Evolutionary conservation across 2,888 invertebrate species (phyloP), one percentile per base, ranked within the genome.

Genomic region (Buathra laborator): DNA sequence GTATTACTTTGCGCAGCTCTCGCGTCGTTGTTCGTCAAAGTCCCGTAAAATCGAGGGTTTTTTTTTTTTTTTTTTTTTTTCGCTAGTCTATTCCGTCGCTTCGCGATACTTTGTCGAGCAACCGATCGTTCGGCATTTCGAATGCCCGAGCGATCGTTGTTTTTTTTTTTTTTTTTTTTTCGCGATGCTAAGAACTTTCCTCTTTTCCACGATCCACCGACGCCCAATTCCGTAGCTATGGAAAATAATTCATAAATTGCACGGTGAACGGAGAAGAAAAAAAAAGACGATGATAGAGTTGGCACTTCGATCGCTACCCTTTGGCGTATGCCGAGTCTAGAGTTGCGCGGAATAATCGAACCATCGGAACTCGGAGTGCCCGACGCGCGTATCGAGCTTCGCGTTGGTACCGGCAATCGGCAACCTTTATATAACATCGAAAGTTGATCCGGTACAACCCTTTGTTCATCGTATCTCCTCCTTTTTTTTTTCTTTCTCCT

Each of bases 381-480:
- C 70, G 24, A 37, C 68, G 10, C 53, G 6, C n/a, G n/a, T 51
- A 24, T 24, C 24, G 24, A 24, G 24, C 6, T 51, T 6, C 24
- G 19, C 4, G 78, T 64, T 68, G 67, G 53, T 74, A 74, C 68
- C 24, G 46, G 68, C 64, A 24, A 24, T 24, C 24, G 24, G 46
- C 68, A 37, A 56, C 51, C 51, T 44, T 16, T 72, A 79, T 48
- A 84, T 70, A 84, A 84, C 81, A 72, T 64, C 74, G 56, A 81
- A 84, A 84, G 77, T 56, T 84, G 81, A 84, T 84, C 77, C 84
- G 81, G 37, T n/a, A 10, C 72, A 81, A 77, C 84, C 77, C 77
- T 84, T 81, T 80, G 64, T 74, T 43, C 74, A 29, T n/a, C 67
- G 74, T 53, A 46, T 14, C 51, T 29, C 43, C 24, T 32, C 64